Percentiles rank a stretch among this genome's conserved stretches.
phyloP scores from a whole-genome alignment of 2,888 invertebrate genomes.

The Aleiodes testaceus region DNA sequence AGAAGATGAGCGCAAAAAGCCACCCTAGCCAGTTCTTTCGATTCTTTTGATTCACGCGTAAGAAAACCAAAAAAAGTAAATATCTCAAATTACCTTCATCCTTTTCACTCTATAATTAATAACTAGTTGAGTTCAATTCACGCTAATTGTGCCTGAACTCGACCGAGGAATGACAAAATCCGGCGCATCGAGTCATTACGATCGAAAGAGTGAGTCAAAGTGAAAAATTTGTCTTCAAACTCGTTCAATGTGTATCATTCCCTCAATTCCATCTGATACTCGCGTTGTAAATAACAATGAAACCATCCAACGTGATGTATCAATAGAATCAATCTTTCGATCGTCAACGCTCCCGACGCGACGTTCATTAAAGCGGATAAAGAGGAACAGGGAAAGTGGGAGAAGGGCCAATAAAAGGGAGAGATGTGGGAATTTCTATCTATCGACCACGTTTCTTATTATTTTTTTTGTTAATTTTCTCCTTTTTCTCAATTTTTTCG shows the following conservation, averaged over 20 bases:
- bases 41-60: neutral
- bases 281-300: constrained; percentile 43
- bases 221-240: neutral
- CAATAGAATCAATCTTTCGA: constrained; percentile 40
- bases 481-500: neutral
- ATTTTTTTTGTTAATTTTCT: no score
- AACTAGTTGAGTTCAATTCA: constrained; percentile 42
- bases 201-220: constrained; percentile 35
- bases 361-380: constrained; percentile 29
- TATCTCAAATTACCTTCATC: constrained; percentile 29
- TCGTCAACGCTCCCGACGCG: constrained; percentile 25
- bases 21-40: constrained; percentile 40
- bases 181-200: constrained; percentile 29
- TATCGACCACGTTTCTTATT: constrained; percentile 44
- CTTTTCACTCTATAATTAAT: constrained; percentile 30
- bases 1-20: constrained; percentile 42
- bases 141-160: constrained; percentile 49
- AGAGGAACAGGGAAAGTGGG: neutral
- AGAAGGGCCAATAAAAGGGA: constrained; percentile 3
- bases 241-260: neutral
- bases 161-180: constrained; percentile 58
- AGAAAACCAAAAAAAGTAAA: constrained; percentile 2
- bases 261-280: constrained; percentile 31
- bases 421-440: constrained; percentile 18
- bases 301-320: constrained; percentile 43